phyloP scores from a whole-genome alignment of 2,113 vertebrate genomes.

The Podarcis cretensis region DNA sequence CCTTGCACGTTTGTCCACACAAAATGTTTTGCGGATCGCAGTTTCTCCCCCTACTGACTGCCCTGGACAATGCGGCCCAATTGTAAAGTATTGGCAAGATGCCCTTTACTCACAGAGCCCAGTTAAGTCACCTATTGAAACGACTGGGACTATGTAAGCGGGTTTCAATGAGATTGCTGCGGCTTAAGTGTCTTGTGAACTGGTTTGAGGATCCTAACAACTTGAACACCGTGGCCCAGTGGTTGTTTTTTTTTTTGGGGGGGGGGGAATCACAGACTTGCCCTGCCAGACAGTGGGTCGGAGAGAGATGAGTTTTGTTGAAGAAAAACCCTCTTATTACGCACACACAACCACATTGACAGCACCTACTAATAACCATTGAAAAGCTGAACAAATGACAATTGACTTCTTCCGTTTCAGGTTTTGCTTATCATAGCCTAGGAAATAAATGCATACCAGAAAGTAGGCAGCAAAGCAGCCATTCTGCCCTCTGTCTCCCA shows the following conservation, averaged over 20 bases:
- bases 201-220: not conserved
- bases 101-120: not conserved
- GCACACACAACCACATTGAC: not conserved
- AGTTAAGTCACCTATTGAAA: no score
- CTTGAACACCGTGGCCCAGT: not conserved
- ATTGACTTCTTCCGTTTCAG: not conserved
- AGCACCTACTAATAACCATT: no score
- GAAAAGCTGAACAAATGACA: not conserved
- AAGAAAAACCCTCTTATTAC: not conserved
- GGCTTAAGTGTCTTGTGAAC: no score
- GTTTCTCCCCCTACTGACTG: no score
- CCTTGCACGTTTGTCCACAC: not conserved
- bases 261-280: not conserved
- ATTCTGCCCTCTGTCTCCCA: not conserved
- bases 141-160: no score
- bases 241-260: no score
- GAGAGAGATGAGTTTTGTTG: not conserved
- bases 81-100: not conserved
- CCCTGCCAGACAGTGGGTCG: rapidly evolving
- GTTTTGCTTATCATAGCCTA: not conserved
- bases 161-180: no score
- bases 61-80: not conserved
- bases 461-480: not conserved
- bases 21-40: not conserved
- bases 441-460: not conserved